Evolutionary conservation across 2,797 vertebrate genomes (phyloP).

Genomic region (Gymnothorax javanicus): DNA sequence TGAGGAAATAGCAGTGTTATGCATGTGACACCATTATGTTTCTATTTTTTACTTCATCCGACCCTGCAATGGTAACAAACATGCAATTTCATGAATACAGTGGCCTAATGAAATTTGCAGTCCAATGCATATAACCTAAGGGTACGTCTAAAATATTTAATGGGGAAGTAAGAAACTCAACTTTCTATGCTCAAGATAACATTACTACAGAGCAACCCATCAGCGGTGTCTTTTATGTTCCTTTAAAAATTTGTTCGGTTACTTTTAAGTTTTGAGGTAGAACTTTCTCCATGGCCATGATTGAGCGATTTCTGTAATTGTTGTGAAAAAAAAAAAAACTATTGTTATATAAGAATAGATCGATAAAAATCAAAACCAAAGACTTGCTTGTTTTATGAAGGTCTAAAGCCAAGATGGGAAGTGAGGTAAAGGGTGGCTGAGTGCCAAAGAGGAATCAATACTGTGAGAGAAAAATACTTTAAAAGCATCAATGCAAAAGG

Average conservation of each 20-base stretch:
- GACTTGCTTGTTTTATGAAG: background rate
- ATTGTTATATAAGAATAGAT: background rate
- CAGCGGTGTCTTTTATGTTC: background rate
- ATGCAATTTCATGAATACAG: too few species aligned
- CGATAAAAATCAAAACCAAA: background rate
- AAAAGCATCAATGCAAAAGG: background rate
- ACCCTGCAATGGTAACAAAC: too few species aligned
- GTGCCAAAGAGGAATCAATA: constrained; percentile 20
- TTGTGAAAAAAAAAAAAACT: background rate
- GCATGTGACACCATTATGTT: too few species aligned
- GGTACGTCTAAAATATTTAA: too few species aligned
- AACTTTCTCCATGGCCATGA: background rate
- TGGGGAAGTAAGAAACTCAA: too few species aligned
- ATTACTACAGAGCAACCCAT: too few species aligned
- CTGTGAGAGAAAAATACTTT: constrained; percentile 20
- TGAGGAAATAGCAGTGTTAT: too few species aligned
- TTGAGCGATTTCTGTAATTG: background rate
- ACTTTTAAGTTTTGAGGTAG: background rate
- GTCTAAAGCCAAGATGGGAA: background rate
- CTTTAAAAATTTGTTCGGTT: background rate
- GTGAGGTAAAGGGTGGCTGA: background rate
- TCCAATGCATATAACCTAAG: too few species aligned
- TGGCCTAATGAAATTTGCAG: too few species aligned
- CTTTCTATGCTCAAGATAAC: too few species aligned
- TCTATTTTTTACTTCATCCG: too few species aligned